phyloP scores from a whole-genome alignment of 2,888 invertebrate genomes.

The Epistrophe eligans region DNA sequence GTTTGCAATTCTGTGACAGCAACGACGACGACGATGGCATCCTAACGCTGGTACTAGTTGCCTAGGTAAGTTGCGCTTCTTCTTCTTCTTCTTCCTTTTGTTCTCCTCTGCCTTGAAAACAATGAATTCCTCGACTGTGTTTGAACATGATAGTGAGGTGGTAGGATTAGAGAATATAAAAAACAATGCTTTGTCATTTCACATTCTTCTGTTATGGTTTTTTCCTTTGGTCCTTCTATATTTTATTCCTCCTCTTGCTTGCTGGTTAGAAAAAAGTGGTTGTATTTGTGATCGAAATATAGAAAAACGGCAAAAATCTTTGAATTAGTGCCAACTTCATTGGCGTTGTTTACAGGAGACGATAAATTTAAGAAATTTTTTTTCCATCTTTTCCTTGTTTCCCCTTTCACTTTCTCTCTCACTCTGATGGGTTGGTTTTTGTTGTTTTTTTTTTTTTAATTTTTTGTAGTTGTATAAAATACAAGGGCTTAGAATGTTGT shows the following conservation, averaged over 20 bases:
- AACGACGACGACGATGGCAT: conserved; percentile 1
- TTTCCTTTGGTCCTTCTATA: neutral
- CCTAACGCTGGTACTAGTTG: conserved; percentile 28
- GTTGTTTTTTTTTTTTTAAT: neutral
- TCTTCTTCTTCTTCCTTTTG: neutral
- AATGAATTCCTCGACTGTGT: conserved; percentile 41
- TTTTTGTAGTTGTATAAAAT: neutral
- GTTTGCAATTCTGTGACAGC: conserved; percentile 44
- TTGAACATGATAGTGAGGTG: conserved; percentile 23
- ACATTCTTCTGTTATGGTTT: conserved; percentile 46
- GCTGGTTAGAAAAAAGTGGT: conserved; percentile 27
- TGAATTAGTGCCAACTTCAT: conserved; percentile 75
- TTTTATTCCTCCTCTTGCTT: conserved; percentile 5
- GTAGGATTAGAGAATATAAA: conserved; percentile 24
- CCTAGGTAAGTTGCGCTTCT: conserved; percentile 27
- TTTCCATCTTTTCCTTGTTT: neutral
- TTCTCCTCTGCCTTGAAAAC: neutral
- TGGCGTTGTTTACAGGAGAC: conserved; percentile 73
- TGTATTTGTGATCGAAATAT: conserved; percentile 17
- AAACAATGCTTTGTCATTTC: conserved; percentile 60
- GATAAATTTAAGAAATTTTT: conserved; percentile 63
- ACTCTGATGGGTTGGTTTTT: neutral
- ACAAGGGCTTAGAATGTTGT: conserved; percentile 50
- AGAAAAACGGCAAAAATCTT: conserved; percentile 53
- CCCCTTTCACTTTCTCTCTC: neutral